Conservation (phyloP, 2,113 vertebrate genomes). For the Elephas maximus region DNA sequence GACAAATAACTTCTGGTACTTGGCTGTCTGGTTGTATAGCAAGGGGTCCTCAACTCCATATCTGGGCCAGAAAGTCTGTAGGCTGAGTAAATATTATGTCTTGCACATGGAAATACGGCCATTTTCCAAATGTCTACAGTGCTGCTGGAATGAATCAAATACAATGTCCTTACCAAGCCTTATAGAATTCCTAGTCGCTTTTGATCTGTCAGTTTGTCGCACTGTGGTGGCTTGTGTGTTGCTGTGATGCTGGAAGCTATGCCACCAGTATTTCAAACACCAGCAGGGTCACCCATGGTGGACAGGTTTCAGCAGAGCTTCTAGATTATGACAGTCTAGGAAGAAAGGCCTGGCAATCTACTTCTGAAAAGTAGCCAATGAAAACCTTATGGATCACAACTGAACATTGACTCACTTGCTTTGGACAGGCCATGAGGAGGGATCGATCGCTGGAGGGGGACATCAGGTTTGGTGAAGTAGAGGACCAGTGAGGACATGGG, state of each 20-base stretch:
- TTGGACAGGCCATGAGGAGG: neutral
- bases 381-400: neutral
- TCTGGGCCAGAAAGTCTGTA: neutral
- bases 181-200: conserved; percentile 21
- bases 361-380: neutral
- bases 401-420: neutral
- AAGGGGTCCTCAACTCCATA: neutral
- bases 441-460: neutral
- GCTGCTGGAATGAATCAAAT: neutral
- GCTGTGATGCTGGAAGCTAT: neutral
- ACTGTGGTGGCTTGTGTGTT: neutral
- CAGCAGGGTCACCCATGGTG: neutral
- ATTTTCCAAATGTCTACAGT: neutral
- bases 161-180: neutral
- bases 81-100: neutral
- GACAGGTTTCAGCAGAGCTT: neutral
- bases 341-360: neutral
- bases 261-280: neutral
- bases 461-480: neutral
- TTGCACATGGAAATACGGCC: neutral
- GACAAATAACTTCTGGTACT: neutral
- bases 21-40: neutral
- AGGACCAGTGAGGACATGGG: neutral
- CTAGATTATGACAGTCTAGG: neutral
- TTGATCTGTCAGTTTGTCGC: neutral